Percentiles rank a stretch among this genome's conserved stretches.
Conservation (phyloP, 1,140 invertebrate genomes). For the Ptiloglossa arizonensis region DNA sequence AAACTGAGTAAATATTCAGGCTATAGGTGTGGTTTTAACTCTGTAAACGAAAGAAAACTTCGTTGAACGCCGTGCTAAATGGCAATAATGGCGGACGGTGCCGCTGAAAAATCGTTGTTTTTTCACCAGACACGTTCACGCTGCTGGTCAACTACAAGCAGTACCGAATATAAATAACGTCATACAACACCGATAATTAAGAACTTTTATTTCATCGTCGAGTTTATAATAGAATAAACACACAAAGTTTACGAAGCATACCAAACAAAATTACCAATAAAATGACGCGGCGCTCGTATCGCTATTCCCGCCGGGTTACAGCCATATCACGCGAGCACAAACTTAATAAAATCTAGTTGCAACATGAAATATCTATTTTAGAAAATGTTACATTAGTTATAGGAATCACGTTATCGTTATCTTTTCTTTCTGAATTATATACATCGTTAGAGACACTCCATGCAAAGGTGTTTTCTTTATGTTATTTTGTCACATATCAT, state of each 20-base stretch:
- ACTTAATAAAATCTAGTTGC: not conserved
- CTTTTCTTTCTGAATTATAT: not conserved
- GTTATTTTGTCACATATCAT: not conserved
- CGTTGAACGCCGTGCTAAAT: constrained; percentile 13
- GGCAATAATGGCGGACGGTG: constrained; percentile 57
- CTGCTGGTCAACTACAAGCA: constrained; percentile 1
- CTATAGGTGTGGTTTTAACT: not conserved
- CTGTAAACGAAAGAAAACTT: constrained; percentile 22
- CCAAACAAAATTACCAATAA: constrained; percentile 36
- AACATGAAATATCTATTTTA: not conserved
- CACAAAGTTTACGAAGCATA: constrained; percentile 4
- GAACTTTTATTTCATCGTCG: constrained; percentile 17
- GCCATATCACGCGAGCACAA: not conserved
- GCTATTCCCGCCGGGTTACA: constrained; percentile 39
- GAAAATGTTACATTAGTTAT: not conserved
- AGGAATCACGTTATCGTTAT: not conserved
- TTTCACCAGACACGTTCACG: not conserved
- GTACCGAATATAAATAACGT: not conserved
- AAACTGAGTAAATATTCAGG: not conserved
- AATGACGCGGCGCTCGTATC: constrained; percentile 29
- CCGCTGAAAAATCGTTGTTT: constrained; percentile 20
- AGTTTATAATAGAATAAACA: constrained; percentile 30
- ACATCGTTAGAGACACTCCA: too few relatives aligned
- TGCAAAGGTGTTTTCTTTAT: too few relatives aligned
- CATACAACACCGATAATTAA: not conserved